Evolutionary conservation across 2,797 vertebrate species (phyloP), one percentile per base, ranked within the genome.

Genomic region (Thripadectes ignobilis): DNA sequence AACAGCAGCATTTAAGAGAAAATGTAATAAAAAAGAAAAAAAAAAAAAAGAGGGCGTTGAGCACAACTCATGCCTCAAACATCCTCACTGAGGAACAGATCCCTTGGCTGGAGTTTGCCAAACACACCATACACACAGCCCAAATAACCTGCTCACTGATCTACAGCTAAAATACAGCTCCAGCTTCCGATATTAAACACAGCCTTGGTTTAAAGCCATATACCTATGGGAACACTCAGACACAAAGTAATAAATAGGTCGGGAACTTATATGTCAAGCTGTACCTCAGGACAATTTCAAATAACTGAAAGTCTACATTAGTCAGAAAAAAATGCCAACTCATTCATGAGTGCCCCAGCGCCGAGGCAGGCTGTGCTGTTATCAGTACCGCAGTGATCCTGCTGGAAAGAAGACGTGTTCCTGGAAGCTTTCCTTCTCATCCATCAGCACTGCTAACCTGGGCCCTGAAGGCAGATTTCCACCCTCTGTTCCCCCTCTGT

Each of bases 271-370:
- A 92, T 66, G 76, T 91, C 63, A 89, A 86, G 71, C 46, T 91
- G 75, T 72, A 91, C 83, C 84, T 79, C 84, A 93, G 95, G 92
- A 91, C 71, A 65, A 88, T 87, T 94, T 92, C 88, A 94, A 93
- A 96, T 22, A 66, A 57, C 74, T 96, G 58, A 85, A 96, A 96
- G 69, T 78, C 87, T 88, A 86, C 77, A 68, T 91, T 59, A 91
- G 73, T 94, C 88, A 88, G 84, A 66, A 66, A 79, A 83, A 92
- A 91, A 72, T 17, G 68, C 74, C 91, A 96, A 84, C 87, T 96
- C 82, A 95, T 89, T 92, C 72, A 78, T 12, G 76, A 92, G 51
- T 5, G 74, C 80, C 68, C 32, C 49, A 21, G 71, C 1, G 2
- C 85, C 0, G 6, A 71, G 69, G 87, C 82, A 65, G 66, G 38